phyloP scores from a whole-genome alignment of 2,888 invertebrate species.

The Lordiphosa fenestrarum region DNA sequence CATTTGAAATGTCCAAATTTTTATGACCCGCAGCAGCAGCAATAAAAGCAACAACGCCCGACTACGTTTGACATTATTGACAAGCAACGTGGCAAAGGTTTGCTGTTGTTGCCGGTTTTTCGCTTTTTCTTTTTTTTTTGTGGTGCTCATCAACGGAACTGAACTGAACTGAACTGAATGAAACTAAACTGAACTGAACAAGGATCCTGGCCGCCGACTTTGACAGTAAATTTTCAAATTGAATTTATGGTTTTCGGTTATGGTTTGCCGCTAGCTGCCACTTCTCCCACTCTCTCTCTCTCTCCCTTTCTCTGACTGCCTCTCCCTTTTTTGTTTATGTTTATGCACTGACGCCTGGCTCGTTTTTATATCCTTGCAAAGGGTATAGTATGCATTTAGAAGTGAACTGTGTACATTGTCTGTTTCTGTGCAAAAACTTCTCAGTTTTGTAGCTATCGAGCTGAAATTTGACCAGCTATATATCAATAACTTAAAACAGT shows the following conservation, averaged over 20 bases:
- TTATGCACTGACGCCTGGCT: constrained; percentile 53
- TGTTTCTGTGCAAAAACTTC: too few relatives aligned
- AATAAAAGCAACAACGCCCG: constrained; percentile 18
- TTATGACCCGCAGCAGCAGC: constrained; percentile 39
- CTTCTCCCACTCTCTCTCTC: neutral
- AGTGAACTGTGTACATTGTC: too few relatives aligned
- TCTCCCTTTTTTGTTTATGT: constrained; percentile 55
- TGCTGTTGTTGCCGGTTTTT: neutral
- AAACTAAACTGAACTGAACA: constrained; percentile 2
- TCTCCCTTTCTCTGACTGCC: constrained; percentile 11
- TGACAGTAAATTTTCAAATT: constrained; percentile 68
- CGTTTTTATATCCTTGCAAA: neutral
- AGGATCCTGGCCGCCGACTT: constrained; percentile 13
- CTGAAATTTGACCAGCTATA: too few relatives aligned
- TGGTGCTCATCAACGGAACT: constrained; percentile 29
- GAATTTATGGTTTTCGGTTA: constrained; percentile 55
- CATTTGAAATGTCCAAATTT: constrained; percentile 56
- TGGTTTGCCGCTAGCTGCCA: constrained; percentile 30
- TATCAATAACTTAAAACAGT: too few relatives aligned
- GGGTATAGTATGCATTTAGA: too few relatives aligned
- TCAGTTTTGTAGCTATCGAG: too few relatives aligned
- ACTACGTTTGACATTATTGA: constrained; percentile 61
- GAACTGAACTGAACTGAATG: constrained; percentile 4
- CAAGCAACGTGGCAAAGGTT: constrained; percentile 39
- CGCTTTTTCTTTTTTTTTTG: constrained; percentile 6